Base-by-base conservation (phyloP, 2,888 invertebrate genomes). In the Spicauda simplicius region DNA sequence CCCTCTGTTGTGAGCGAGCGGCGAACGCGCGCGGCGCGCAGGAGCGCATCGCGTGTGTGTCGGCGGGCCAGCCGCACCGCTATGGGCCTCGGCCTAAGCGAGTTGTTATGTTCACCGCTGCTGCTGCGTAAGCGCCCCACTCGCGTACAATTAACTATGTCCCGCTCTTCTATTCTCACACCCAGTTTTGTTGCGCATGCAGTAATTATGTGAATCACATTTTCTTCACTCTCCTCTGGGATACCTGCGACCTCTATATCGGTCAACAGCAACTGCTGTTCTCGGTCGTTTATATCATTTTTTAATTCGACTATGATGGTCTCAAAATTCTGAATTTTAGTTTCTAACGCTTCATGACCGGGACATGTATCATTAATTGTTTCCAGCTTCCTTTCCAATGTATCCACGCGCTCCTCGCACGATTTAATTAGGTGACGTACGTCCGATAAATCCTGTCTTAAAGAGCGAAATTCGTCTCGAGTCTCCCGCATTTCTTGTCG, bases 221-320 rank as follows among this genome's bases (percentile, higher is more conserved):
- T 69, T 19, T 73, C 73, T 0, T 25, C 61, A 8, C 30, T 55
- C 3, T 58, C 60, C 48, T 72, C 73, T 0, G 70, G 70, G 19
- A 73, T 19, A 2, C 70, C 68, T 1, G 69, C 41, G 3, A 73
- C 66, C 11, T 70, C 71, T 7, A 73, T 16, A 30, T 73, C 71
- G 11, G 58, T 73, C 5, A 63, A 18, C 19, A 72, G 30, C 0
- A 58, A 16, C 2, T 68, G 66, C 30, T 72, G 72, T 1, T 73
- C 72, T 7, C 69, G 63, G 18, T 69, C 70, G 33, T 71, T 69
- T 4, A 72, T 7, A 10, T 72, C 61, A 7, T 18, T 19, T 63
- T 63, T 48, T 5, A 71, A 45, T 0, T 48, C 7, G 5, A 18
- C 18, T n/a, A 69, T 54, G 1, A 37, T 58, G 2, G n/a, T 12